Evolutionary conservation across 2,113 vertebrate genomes (phyloP).

Genomic region (Eonycteris spelaea): DNA sequence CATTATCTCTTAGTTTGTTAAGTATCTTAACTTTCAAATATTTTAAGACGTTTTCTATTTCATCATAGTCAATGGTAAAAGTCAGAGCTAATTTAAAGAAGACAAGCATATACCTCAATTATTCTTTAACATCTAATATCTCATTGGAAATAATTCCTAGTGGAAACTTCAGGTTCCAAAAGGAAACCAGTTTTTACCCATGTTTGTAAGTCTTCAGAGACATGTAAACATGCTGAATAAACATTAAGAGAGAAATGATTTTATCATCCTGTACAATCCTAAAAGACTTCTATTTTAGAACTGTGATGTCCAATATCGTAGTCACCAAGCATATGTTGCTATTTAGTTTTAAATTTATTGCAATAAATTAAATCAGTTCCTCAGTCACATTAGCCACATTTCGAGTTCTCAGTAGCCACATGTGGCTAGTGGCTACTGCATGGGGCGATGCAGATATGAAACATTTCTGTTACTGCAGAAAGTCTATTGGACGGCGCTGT

Average conservation of each 20-base stretch:
- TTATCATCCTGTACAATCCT: neutral
- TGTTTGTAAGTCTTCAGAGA: neutral
- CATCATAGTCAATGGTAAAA: neutral
- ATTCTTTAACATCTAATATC: neutral
- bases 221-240: neutral
- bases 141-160: neutral
- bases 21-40: neutral
- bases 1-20: neutral
- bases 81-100: neutral
- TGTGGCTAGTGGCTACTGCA: neutral
- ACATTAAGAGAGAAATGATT: neutral
- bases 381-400: neutral
- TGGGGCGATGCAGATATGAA: neutral
- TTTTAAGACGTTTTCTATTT: neutral
- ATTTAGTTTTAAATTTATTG: neutral
- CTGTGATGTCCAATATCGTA: neutral
- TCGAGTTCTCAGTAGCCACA: neutral
- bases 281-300: constrained; percentile 9
- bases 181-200: neutral
- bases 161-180: neutral
- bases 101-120: neutral
- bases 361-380: neutral
- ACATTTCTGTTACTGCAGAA: neutral
- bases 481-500: neutral
- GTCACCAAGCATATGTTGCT: neutral